Evolutionary conservation across 2,113 vertebrate species (phyloP), one percentile per base, ranked within the genome.

Genomic region (Thalassarche chlororhynchos): DNA sequence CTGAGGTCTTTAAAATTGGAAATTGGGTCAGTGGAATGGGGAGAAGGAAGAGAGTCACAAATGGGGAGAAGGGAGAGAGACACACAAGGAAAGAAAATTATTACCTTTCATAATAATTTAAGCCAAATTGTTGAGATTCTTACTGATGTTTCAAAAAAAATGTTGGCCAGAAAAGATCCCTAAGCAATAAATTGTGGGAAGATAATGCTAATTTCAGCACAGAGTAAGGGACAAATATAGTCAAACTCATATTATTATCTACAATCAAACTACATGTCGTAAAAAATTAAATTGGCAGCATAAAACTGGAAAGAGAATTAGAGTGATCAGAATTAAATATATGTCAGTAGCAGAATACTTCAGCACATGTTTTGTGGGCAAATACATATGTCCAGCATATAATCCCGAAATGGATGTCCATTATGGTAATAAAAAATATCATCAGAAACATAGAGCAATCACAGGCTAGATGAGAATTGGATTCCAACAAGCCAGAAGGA

Each of bases 381-480:
- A 71, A 95, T 75, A 17, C 38, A 34, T 60, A 84, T n/a, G n/a
- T 75, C 55, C 72, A 78, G 18, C 14, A 52, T 81, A 66, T 68
- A 86, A 92, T 54, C 38, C 26, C 4, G 1, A 76, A 93, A 86
- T 47, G 17, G 32, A 32, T 52, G 49, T 52, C 34, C 44, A 34
- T 72, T 89, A 83, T 46, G 12, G 16, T 76, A 91, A 95, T 83
- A 61, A 91, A 95, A 96, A 82, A 34, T 93, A 65, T 69, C 84
- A 69, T 55, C 44, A 90, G 40, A 85, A 91, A 69, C 58, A 46
- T 0, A 84, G 84, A 87, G 86, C 51, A 28, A 91, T 91, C 54
- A 55, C 54, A 32, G 47, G 6, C 26, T 76, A 70, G 74, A 91
- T 66, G 32, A 69, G 46, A 93, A 94, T 0, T 90, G 36, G 58